Evolutionary conservation across 2,113 vertebrate species (phyloP).

Genomic region (Nestor notabilis): DNA sequence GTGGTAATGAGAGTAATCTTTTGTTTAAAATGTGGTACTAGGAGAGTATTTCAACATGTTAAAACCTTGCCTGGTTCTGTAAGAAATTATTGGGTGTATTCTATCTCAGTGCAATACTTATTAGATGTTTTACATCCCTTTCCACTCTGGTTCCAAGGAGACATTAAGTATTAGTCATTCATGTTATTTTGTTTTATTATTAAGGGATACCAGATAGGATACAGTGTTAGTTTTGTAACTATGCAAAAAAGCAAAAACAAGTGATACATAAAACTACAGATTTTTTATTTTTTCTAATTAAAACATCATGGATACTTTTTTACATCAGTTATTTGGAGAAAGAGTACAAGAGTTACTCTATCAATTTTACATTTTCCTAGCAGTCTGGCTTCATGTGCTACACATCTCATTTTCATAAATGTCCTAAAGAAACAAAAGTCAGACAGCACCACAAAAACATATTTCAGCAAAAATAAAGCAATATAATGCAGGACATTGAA

Average conservation of each 20-base stretch:
- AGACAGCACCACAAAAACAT: not conserved
- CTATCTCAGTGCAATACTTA: not conserved
- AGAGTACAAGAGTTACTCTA: not conserved
- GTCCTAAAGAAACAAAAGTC: not conserved
- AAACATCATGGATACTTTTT: not conserved
- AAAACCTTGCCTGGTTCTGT: not conserved
- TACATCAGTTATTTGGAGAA: not conserved
- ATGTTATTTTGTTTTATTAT: not conserved
- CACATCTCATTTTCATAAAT: not conserved
- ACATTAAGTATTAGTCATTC: not conserved
- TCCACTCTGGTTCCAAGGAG: not conserved
- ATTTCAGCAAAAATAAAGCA: not conserved
- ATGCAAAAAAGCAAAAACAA: not conserved
- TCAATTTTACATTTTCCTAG: not conserved
- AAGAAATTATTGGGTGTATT: not conserved
- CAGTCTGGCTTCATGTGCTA: not conserved
- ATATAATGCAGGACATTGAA: not conserved
- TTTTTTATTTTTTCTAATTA: not conserved
- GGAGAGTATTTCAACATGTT: not conserved
- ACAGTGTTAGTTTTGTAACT: not conserved
- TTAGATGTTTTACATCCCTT: not conserved
- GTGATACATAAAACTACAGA: not conserved
- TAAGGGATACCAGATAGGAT: not conserved
- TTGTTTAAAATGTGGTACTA: not conserved
- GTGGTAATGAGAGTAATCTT: not conserved